phyloP scores from a whole-genome alignment of 23 tunicate genomes.

The Halocynthia aurantium region DNA sequence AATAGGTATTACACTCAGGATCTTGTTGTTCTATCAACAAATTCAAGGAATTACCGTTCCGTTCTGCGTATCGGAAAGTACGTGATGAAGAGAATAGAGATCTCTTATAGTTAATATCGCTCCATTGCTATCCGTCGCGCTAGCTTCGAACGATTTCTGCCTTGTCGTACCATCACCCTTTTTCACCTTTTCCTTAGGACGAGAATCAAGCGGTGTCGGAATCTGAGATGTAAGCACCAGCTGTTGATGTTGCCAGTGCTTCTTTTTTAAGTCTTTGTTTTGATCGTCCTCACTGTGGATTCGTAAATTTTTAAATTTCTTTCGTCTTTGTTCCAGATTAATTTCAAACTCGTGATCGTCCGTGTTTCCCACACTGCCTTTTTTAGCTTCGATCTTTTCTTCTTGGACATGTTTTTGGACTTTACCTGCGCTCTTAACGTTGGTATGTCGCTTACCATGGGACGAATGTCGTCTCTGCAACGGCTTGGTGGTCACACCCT shows the following conservation, averaged over 20 bases:
- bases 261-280: background rate
- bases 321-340: constrained; percentile 9
- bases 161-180: background rate
- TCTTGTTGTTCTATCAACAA: background rate
- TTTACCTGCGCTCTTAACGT: background rate
- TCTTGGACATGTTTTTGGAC: background rate
- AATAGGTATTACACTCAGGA: background rate
- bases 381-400: background rate
- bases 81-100: constrained; percentile 84
- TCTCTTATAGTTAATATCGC: constrained; percentile 70
- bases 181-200: background rate
- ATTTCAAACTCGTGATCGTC: constrained; percentile 21
- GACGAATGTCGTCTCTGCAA: no score
- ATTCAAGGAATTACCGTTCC: constrained; percentile 76
- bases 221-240: constrained; percentile 74
- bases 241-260: constrained; percentile 86
- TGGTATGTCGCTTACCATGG: no score
- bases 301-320: background rate
- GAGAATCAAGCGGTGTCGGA: constrained; percentile 5
- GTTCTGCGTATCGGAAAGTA: constrained; percentile 92
- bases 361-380: background rate
- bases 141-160: constrained; percentile 11
- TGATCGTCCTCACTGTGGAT: background rate
- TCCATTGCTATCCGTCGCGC: constrained; percentile 21
- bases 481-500: no score